phyloP scores from a whole-genome alignment of 2,797 vertebrate genomes.

The Percopsis omiscomaycus region DNA sequence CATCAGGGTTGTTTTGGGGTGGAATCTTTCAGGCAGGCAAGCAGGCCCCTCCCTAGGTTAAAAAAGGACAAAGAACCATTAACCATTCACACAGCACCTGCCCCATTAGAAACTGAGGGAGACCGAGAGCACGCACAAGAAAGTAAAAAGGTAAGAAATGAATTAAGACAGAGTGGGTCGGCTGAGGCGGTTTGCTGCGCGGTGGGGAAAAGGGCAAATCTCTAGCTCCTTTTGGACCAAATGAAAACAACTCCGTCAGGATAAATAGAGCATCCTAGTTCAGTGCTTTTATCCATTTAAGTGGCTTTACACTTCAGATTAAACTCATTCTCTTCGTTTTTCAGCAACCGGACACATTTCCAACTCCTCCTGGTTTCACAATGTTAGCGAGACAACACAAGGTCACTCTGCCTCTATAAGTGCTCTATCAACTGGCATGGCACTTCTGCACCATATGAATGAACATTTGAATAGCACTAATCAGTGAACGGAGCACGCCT shows the following conservation, averaged over 20 bases:
- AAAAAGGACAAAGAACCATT: neutral
- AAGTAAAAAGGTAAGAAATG: neutral
- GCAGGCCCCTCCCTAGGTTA: neutral
- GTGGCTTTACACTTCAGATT: constrained; percentile 11
- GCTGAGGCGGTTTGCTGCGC: too few species aligned
- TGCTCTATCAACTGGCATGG: too few species aligned
- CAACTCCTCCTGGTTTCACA: neutral
- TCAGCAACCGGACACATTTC: neutral
- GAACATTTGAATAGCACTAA: constrained; percentile 9
- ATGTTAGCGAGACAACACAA: neutral
- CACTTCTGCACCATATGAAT: constrained; percentile 22
- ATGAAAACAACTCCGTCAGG: constrained; percentile 7
- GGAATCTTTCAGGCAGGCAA: neutral
- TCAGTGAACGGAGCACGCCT: constrained; percentile 7
- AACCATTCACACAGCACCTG: neutral
- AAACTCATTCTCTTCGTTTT: neutral
- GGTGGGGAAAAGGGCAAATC: constrained; percentile 4
- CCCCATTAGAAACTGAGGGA: too few species aligned
- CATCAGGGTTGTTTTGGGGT: too few species aligned
- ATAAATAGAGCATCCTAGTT: neutral
- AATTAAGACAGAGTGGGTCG: neutral
- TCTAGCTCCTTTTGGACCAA: neutral
- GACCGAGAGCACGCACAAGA: neutral
- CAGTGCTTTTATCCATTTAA: constrained; percentile 12
- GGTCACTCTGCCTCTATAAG: neutral